Evolutionary conservation across 2,888 invertebrate genomes (phyloP).

Genomic region (Cinara cedri): DNA sequence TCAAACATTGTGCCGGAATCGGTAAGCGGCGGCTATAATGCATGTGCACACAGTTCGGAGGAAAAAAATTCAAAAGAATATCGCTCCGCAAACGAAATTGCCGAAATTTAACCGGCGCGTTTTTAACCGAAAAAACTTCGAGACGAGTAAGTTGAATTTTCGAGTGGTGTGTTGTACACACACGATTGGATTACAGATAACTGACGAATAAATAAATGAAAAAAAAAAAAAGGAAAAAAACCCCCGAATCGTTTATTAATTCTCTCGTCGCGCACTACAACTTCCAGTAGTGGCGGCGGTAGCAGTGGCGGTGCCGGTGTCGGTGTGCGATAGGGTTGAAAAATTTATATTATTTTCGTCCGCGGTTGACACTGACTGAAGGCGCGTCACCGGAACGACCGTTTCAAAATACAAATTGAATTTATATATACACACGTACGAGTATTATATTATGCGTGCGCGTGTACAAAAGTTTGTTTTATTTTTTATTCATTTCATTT

Average conservation of each 20-base stretch:
- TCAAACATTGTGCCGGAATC: too few species aligned
- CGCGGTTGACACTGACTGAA: constrained; percentile 45
- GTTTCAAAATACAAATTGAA: constrained; percentile 46
- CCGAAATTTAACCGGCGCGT: too few species aligned
- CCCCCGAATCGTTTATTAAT: constrained; percentile 6
- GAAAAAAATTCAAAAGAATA: too few species aligned
- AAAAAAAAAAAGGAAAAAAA: neutral
- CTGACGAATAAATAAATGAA: neutral
- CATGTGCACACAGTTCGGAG: too few species aligned
- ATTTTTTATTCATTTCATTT: constrained; percentile 40
- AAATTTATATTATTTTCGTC: constrained; percentile 31
- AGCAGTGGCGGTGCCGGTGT: too few species aligned
- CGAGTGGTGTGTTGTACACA: too few species aligned
- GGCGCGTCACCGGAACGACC: constrained; percentile 41
- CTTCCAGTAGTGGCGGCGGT: too few species aligned
- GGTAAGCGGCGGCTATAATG: too few species aligned
- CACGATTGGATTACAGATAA: neutral
- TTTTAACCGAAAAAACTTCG: too few species aligned
- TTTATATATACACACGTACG: constrained; percentile 20
- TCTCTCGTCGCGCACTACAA: neutral
- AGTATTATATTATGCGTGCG: neutral
- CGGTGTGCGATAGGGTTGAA: constrained; percentile 5
- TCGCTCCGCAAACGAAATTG: too few species aligned
- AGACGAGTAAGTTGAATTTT: too few species aligned
- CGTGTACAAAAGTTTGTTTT: constrained; percentile 16